Conservation (phyloP, 2,888 invertebrate species). For the Troides helena region DNA sequence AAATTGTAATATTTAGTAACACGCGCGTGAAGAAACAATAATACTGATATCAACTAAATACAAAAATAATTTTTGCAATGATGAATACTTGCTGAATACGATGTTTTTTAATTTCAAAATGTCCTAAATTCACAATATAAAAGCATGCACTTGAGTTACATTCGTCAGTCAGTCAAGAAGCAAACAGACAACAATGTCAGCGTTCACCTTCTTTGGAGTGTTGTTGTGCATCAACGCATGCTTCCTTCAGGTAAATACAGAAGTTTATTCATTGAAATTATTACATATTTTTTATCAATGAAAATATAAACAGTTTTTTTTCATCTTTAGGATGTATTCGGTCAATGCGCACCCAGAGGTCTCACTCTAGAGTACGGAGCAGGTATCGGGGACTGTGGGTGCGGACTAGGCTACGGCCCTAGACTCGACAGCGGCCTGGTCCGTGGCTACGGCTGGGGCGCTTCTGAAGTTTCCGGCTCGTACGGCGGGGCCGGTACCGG, state of each 20-base stretch:
- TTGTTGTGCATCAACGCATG: slow-evolving; percentile 1
- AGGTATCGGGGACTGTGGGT: too few species aligned
- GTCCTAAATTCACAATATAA: not conserved
- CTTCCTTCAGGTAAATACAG: slow-evolving; percentile 7
- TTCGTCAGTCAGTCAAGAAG: slow-evolving; percentile 1
- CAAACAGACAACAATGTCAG: slow-evolving; percentile 3
- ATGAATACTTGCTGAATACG: not conserved
- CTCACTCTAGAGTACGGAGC: too few species aligned
- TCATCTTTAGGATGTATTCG: too few species aligned
- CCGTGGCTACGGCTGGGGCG: not conserved
- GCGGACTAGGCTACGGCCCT: too few species aligned
- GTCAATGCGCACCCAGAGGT: too few species aligned
- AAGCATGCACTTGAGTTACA: not conserved
- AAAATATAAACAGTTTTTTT: too few species aligned
- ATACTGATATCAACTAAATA: not conserved
- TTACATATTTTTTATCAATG: too few species aligned
- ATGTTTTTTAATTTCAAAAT: not conserved
- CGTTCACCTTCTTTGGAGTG: not conserved
- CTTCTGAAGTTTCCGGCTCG: slow-evolving; percentile 1
- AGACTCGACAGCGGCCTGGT: too few species aligned
- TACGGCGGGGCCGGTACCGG: slow-evolving; percentile 26
- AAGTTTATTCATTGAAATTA: too few species aligned
- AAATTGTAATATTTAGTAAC: too few species aligned
- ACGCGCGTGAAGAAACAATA: not conserved
- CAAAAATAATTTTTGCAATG: not conserved